Evolutionary conservation across 2,797 vertebrate species (phyloP), one percentile per base, ranked within the genome.

Genomic region (Saxicola maurus): DNA sequence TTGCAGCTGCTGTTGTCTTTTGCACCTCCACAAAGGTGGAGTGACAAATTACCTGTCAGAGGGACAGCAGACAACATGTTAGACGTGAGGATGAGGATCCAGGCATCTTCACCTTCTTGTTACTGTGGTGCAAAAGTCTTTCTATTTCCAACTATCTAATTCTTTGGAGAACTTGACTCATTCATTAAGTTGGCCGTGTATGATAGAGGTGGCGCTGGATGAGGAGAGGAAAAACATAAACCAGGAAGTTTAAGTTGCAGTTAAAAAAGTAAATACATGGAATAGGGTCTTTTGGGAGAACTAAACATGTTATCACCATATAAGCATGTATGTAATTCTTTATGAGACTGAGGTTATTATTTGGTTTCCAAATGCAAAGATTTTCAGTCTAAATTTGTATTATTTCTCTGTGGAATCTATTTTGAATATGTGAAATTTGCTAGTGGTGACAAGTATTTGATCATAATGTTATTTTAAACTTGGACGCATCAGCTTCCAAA

Each of bases 391-490:
- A 52, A 68, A 59, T 83, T 82, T 3, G 0, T 72, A 43, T 53
- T 84, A 75, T 62, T 93, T 91, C 43, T 75, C 1, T 52, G 28
- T 71, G 42, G 73, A 87, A 42, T 83, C 35, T 86, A 0, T 90
- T 80, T 92, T 24, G 71, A 68, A 87, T 76, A 60, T 28, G 30
- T 86, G 59, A 66, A 62, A 64, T 33, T 53, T 79, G 82, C 37
- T 85, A 12, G 28, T 56, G 45, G 35, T 83, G 87, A 81, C 64
- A 91, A 73, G 52, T 81, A 78, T 87, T 94, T 94, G 82, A 93
- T 91, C 80, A 66, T 23, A 48, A 35, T 76, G 67, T 82, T 92
- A 73, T 82, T 92, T 94, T 94, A 87, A 92, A 94, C 74, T 83
- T 82, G 25, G 73, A 65, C 1, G 6, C 46, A 79, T 81, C 79